Conservation (phyloP, 1,140 invertebrate genomes). For the Oncopodura yosiiana region DNA sequence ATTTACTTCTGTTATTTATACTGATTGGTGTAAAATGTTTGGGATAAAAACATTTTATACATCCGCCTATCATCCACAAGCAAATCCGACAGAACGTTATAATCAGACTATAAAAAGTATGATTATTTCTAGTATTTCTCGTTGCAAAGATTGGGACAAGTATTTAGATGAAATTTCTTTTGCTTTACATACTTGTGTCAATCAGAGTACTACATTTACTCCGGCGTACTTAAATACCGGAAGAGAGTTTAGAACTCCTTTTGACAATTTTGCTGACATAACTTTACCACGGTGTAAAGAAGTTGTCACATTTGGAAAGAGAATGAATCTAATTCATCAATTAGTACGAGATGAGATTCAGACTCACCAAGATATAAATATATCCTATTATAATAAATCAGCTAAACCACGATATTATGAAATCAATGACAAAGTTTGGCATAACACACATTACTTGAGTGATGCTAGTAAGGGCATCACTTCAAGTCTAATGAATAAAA, state of each 20-base stretch:
- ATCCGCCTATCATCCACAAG: conserved; percentile 30
- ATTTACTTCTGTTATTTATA: conserved; percentile 2
- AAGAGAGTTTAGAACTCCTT: conserved; percentile 35
- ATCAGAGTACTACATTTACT: conserved; percentile 38
- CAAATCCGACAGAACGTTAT: conserved; percentile 28
- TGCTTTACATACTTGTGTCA: conserved; percentile 40
- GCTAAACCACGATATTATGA: no score
- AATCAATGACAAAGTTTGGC: no score
- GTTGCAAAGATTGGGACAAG: conserved; percentile 36
- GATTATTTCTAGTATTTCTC: conserved; percentile 27
- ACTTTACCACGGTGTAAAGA: no score
- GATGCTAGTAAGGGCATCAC: no score
- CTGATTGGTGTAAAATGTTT: conserved; percentile 9
- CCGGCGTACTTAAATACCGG: conserved; percentile 40
- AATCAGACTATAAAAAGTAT: conserved; percentile 31
- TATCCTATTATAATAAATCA: no score
- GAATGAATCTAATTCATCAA: no score
- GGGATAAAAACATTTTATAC: conserved; percentile 13
- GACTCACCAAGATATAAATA: no score
- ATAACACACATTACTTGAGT: no score
- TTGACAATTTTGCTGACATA: conserved; percentile 8
- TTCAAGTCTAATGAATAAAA: no score
- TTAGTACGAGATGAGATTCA: no score
- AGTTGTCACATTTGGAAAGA: neutral
- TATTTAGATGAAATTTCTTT: conserved; percentile 39